phyloP scores from a whole-genome alignment of 2,888 invertebrate species.

The Leptarthrus brevirostris region DNA sequence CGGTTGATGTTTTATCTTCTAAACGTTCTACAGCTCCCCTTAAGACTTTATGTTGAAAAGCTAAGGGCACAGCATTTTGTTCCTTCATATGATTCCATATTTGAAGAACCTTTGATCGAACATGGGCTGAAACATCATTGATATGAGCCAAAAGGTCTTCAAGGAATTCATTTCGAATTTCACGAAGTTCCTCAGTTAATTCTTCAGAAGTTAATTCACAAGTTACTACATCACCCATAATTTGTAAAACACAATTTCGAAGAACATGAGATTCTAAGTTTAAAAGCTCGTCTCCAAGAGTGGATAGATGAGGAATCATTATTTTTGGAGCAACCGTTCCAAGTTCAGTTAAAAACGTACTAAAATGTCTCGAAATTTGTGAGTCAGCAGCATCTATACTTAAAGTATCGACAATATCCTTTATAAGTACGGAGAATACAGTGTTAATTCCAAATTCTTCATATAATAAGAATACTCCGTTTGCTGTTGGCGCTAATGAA shows the following conservation, averaged over 20 bases:
- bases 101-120: slow-evolving; percentile 85
- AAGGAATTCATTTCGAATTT: slow-evolving; percentile 82
- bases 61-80: slow-evolving; percentile 82
- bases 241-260: slow-evolving; percentile 84
- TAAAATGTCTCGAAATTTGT: slow-evolving; percentile 62
- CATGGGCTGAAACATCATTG: slow-evolving; percentile 85
- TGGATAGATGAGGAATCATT: slow-evolving; percentile 65
- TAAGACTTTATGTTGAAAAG: slow-evolving; percentile 76
- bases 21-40: slow-evolving; percentile 77
- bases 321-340: slow-evolving; percentile 62
- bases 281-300: slow-evolving; percentile 63
- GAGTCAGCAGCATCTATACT: slow-evolving; percentile 62
- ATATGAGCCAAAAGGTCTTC: slow-evolving; percentile 84
- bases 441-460: slow-evolving; percentile 65
- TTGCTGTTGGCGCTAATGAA: slow-evolving; percentile 62
- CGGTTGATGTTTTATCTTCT: slow-evolving; percentile 84
- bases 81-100: slow-evolving; percentile 84
- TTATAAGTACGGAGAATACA: slow-evolving; percentile 64
- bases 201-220: slow-evolving; percentile 79
- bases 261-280: slow-evolving; percentile 73
- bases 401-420: slow-evolving; percentile 63
- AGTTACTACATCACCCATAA: slow-evolving; percentile 83
- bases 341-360: slow-evolving; percentile 65
- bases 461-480: slow-evolving; percentile 62
- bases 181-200: slow-evolving; percentile 74